These are phyloP conservation scores for Tokudaia muenninki DNA, from an alignment of 2,797 vertebrate species.

Conservation along the genomic window DNA sequence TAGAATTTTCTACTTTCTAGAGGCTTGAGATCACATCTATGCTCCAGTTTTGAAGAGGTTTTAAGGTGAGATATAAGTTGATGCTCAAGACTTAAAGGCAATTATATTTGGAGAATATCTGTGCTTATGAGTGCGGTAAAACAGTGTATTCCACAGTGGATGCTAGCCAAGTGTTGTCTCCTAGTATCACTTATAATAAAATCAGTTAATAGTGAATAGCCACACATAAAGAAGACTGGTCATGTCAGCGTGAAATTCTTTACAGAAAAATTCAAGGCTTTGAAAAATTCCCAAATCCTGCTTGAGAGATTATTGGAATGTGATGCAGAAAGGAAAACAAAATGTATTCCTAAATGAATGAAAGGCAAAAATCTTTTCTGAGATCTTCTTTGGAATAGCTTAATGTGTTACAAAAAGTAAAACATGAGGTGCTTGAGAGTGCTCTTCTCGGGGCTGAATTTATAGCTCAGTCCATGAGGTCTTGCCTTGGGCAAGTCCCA, in stretches of 20 bases:
- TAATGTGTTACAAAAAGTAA: background rate
- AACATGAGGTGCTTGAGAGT: background rate
- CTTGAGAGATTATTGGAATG: conserved; percentile 20
- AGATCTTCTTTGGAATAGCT: conserved; percentile 2
- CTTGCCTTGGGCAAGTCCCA: background rate
- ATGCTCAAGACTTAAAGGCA: background rate
- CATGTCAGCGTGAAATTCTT: background rate
- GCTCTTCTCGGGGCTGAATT: background rate
- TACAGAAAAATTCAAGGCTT: conserved; percentile 4
- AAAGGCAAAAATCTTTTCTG: background rate
- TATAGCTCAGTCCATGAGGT: background rate
- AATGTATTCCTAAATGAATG: background rate
- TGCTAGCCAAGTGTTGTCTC: background rate
- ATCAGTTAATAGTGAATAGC: conserved; percentile 23
- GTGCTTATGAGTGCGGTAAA: background rate
- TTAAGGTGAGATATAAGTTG: conserved; percentile 8
- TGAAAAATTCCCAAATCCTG: background rate
- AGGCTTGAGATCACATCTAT: background rate
- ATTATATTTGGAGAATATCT: conserved; percentile 6
- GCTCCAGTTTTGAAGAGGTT: background rate
- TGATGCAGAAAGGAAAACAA: conserved; percentile 16
- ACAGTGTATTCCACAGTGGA: conserved; percentile 12
- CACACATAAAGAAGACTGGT: background rate
- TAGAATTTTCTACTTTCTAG: background rate
- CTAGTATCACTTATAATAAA: background rate